phyloP scores from a whole-genome alignment of 2,888 invertebrate genomes.

The Zonitis immaculata region DNA sequence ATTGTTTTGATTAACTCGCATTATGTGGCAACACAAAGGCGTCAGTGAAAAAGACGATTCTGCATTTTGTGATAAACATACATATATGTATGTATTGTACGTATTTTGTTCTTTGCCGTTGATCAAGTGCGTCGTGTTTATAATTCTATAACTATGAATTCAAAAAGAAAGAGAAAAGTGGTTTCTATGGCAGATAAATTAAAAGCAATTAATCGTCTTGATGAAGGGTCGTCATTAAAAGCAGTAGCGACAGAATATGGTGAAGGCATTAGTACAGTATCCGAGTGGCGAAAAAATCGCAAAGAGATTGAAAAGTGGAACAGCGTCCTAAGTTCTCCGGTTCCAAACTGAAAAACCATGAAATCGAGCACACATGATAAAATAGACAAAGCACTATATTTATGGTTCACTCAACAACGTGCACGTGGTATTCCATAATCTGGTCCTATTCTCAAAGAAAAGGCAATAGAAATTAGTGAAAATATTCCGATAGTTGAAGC shows the following conservation, averaged over 20 bases:
- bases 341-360: neutral
- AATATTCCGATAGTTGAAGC: constrained; percentile 5
- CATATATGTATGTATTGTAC: neutral
- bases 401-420: constrained; percentile 7
- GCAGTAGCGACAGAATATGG: neutral
- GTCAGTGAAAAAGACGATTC: too few species aligned
- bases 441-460: constrained; percentile 9
- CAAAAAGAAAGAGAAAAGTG: neutral
- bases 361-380: neutral
- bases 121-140: neutral
- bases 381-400: neutral
- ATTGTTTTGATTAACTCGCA: neutral
- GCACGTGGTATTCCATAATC: constrained; percentile 3
- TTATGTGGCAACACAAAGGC: too few species aligned
- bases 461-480: constrained; percentile 7
- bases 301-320: neutral
- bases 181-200: constrained; percentile 1
- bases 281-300: neutral
- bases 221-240: neutral
- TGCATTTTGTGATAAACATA: neutral
- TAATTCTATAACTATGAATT: neutral
- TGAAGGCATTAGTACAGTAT: neutral
- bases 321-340: neutral
- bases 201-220: neutral
- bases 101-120: neutral